Percentiles rank a stretch among this genome's conserved stretches.
Conservation (phyloP, 2,113 vertebrate species). For the Arizona elegans region DNA sequence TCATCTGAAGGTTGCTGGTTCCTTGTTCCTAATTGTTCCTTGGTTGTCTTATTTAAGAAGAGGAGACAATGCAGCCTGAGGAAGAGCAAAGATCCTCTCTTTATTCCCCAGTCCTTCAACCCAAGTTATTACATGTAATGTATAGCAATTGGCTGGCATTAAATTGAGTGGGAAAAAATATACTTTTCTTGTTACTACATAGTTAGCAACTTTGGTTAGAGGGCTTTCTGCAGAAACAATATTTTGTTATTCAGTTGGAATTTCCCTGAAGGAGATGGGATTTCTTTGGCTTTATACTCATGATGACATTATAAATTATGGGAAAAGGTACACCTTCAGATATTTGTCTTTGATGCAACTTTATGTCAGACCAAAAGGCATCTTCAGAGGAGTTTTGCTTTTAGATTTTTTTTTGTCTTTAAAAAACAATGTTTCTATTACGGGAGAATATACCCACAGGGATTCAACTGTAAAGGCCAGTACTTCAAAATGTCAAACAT, state of each 20-base stretch:
- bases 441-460: not conserved
- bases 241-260: not conserved
- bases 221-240: not conserved
- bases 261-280: not conserved
- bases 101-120: not conserved
- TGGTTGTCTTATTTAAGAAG: not conserved
- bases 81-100: not conserved
- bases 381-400: not conserved
- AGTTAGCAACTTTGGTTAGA: not conserved
- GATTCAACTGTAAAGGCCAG: not conserved
- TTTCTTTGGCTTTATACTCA: not conserved
- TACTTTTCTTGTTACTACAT: not conserved
- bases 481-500: not conserved
- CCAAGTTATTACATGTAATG: not conserved
- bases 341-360: not conserved
- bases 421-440: not conserved
- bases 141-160: not conserved
- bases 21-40: not conserved
- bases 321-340: not conserved
- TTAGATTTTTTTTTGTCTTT: not conserved
- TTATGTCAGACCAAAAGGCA: not conserved
- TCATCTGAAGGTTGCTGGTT: not conserved
- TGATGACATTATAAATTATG: not conserved
- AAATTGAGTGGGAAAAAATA: not conserved
- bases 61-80: not conserved